Evolutionary conservation across 1,140 invertebrate genomes (phyloP).

Genomic region (Cydia strobilella): DNA sequence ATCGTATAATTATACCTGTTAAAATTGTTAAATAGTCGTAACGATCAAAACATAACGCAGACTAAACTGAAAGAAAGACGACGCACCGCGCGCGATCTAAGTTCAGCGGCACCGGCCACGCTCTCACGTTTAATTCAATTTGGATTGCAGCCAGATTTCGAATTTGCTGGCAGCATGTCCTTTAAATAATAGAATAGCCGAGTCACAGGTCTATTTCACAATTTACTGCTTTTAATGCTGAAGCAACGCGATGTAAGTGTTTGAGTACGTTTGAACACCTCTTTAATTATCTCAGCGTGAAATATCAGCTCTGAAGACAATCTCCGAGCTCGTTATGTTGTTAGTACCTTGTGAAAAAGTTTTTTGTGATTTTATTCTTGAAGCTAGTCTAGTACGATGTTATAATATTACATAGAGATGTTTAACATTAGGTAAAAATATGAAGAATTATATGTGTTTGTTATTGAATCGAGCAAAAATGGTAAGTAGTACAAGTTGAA

Average conservation of each 20-base stretch:
- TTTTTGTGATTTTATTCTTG: background rate
- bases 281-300: background rate
- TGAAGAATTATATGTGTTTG: too few relatives aligned
- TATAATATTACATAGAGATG: background rate
- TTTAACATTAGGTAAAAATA: too few relatives aligned
- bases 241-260: slow-evolving; percentile 38
- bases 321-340: background rate
- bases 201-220: slow-evolving; percentile 52
- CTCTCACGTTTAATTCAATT: slow-evolving; percentile 70
- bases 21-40: background rate
- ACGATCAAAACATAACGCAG: background rate
- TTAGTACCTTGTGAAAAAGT: background rate
- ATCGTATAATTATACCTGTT: too few relatives aligned
- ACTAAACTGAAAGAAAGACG: background rate
- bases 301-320: background rate
- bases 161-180: slow-evolving; percentile 64
- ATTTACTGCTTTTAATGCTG: slow-evolving; percentile 47
- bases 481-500: too few relatives aligned
- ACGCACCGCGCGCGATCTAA: slow-evolving; percentile 48
- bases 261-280: slow-evolving; percentile 15
- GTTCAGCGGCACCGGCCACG: slow-evolving; percentile 47
- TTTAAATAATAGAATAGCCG: slow-evolving; percentile 69
- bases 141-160: slow-evolving; percentile 65
- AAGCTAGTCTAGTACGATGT: background rate
- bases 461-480: too few relatives aligned